Percentiles rank a stretch among this genome's conserved stretches.
These are phyloP conservation scores for Drosophila robusta DNA, from an alignment of 2,888 invertebrate species.

Conservation along the genomic window DNA sequence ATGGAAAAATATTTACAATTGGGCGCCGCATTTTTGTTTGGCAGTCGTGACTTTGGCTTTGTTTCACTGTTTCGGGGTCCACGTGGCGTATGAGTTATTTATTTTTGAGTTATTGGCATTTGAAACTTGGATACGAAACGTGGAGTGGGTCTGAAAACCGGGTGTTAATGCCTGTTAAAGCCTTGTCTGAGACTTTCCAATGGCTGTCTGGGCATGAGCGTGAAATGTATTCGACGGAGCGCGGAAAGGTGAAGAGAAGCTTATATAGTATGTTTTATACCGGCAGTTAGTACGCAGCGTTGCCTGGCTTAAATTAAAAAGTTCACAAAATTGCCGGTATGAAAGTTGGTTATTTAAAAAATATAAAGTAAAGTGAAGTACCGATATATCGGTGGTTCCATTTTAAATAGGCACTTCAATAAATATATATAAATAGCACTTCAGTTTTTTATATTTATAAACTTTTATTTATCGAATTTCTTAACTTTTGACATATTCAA, in stretches of 20 bases:
- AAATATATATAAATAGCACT: no score
- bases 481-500: no score
- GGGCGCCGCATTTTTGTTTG: conserved; percentile 56
- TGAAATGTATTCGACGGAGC: not conserved
- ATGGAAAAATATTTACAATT: conserved; percentile 78
- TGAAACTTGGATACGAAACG: conserved; percentile 33
- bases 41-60: conserved; percentile 71
- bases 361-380: no score
- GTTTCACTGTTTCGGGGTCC: conserved; percentile 45
- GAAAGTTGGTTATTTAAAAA: no score
- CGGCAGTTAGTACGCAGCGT: no score
- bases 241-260: no score
- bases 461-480: not conserved
- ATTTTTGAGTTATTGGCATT: conserved; percentile 75
- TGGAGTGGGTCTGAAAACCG: conserved; percentile 4
- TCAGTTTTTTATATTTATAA: not conserved
- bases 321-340: not conserved
- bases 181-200: conserved; percentile 26
- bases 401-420: no score
- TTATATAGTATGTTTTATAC: no score
- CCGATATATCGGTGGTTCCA: no score
- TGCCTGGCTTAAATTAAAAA: no score
- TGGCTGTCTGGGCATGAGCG: conserved; percentile 6
- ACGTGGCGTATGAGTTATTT: conserved; percentile 74
- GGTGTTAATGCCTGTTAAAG: conserved; percentile 31